These are phyloP conservation scores for Albula glossodonta DNA, from an alignment of 2,113 vertebrate genomes.

Conservation along the genomic window DNA sequence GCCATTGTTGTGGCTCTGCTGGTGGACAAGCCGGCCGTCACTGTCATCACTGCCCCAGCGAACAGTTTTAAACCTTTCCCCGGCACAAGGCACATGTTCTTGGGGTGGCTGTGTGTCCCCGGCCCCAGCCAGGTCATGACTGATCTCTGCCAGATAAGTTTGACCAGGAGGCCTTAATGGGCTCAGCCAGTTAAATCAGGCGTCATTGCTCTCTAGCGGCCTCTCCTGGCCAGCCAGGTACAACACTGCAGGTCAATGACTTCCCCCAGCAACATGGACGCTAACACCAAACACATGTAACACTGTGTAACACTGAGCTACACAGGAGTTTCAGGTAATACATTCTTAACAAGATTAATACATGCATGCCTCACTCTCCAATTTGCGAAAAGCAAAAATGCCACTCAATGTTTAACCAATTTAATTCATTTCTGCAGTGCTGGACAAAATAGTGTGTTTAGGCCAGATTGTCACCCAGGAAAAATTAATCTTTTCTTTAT, in stretches of 20 bases:
- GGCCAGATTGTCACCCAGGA: background rate
- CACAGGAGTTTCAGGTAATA: background rate
- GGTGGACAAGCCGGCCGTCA: background rate
- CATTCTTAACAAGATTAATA: background rate
- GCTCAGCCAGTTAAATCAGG: too few species aligned
- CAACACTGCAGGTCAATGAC: too few species aligned
- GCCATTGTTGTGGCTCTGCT: background rate
- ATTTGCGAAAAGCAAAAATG: background rate
- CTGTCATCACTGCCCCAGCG: background rate
- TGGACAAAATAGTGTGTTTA: background rate
- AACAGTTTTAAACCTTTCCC: background rate
- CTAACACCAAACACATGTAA: background rate
- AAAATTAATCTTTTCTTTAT: background rate
- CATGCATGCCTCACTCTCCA: background rate
- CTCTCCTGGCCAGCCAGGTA: too few species aligned
- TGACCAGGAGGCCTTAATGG: too few species aligned
- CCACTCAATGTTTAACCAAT: background rate
- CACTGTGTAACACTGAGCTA: background rate
- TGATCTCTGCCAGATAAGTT: too few species aligned
- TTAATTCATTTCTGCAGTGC: background rate
- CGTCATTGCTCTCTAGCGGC: too few species aligned
- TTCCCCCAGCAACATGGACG: too few species aligned
- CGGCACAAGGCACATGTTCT: background rate
- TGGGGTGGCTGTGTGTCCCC: too few species aligned
- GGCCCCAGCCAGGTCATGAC: too few species aligned